These are phyloP conservation scores for Trisateles emortualis DNA, from an alignment of 2,888 invertebrate genomes.

Conservation along the genomic window DNA sequence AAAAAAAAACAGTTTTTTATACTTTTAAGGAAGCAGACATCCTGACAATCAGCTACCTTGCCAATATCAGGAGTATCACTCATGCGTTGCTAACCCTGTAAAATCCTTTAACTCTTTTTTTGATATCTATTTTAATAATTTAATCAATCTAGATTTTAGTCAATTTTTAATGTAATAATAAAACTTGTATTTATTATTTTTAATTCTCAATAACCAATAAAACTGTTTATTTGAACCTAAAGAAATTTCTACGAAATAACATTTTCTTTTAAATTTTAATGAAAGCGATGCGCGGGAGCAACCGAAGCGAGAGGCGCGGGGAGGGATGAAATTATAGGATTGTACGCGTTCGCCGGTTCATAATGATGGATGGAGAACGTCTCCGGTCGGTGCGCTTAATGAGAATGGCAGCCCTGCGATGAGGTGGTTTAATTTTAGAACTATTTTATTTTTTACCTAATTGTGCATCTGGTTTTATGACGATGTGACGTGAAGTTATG, in stretches of 20 bases:
- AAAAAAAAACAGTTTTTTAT: too few relatives aligned
- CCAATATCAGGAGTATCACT: too few relatives aligned
- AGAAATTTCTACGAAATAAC: slow-evolving; percentile 69
- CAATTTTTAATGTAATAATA: too few relatives aligned
- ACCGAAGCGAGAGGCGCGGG: slow-evolving; percentile 48
- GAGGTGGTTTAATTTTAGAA: slow-evolving; percentile 53
- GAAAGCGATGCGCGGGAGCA: slow-evolving; percentile 55
- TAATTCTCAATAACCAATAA: slow-evolving; percentile 37
- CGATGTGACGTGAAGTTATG: slow-evolving; percentile 1
- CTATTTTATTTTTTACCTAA: slow-evolving; percentile 46
- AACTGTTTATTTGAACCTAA: slow-evolving; percentile 61
- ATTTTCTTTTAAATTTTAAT: slow-evolving; percentile 80
- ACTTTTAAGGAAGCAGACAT: too few relatives aligned
- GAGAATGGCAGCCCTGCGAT: slow-evolving; percentile 76
- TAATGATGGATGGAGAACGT: slow-evolving; percentile 80
- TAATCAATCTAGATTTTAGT: too few relatives aligned
- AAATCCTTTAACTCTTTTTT: too few relatives aligned
- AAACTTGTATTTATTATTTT: slow-evolving; percentile 33
- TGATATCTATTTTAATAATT: too few relatives aligned
- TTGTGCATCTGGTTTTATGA: slow-evolving; percentile 26
- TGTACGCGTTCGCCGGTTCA: slow-evolving; percentile 67
- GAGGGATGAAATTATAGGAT: slow-evolving; percentile 80
- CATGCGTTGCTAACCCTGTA: too few relatives aligned
- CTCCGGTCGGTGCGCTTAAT: slow-evolving; percentile 65
- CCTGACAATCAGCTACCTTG: too few relatives aligned